Conservation (phyloP, 2,888 invertebrate genomes). For the Perdita meconis region DNA sequence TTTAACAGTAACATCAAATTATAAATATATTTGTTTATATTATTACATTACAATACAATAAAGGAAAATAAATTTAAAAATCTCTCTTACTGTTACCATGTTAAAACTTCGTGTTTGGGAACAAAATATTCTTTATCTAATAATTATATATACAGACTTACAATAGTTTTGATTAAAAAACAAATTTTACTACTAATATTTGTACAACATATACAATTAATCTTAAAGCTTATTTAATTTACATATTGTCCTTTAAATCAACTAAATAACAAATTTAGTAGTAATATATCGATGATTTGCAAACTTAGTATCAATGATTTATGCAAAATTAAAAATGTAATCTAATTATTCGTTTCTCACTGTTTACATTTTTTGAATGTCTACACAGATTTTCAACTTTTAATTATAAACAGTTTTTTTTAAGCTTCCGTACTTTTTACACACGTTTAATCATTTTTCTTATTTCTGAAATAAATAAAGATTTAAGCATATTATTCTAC, state of each 20-base stretch:
- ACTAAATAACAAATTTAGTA: slow-evolving; percentile 20
- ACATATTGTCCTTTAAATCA: slow-evolving; percentile 5
- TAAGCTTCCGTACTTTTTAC: slow-evolving; percentile 5
- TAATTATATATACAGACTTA: no score
- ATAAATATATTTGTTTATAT: background rate
- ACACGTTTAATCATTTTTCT: background rate
- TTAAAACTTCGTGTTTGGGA: background rate
- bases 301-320: slow-evolving; percentile 5
- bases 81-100: background rate
- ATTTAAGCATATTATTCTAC: slow-evolving; percentile 5
- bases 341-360: background rate
- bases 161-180: no score
- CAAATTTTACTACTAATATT: background rate
- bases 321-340: background rate
- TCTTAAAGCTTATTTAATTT: slow-evolving; percentile 7
- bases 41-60: background rate
- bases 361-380: background rate
- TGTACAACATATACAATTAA: slow-evolving; percentile 15
- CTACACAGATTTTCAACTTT: background rate
- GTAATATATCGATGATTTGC: slow-evolving; percentile 2
- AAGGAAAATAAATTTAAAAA: background rate
- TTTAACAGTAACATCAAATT: no score
- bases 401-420: background rate
- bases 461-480: slow-evolving; percentile 2
- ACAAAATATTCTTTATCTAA: slow-evolving; percentile 5